These are phyloP conservation scores for Campylomormyrus tamandua DNA, from an alignment of 2,113 vertebrate species.

Conservation along the genomic window DNA sequence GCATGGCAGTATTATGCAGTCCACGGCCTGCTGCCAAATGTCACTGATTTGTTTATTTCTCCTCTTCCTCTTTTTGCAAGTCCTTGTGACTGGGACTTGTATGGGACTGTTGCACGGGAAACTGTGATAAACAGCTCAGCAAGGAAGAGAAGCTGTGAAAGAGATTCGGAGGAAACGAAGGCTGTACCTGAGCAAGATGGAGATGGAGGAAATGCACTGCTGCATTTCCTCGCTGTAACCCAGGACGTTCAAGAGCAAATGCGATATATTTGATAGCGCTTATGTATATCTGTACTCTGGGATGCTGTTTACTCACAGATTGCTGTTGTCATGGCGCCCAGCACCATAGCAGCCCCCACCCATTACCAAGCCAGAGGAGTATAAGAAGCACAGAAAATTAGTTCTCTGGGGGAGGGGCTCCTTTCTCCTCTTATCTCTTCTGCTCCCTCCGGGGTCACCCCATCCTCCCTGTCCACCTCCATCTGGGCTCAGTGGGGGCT, in stretches of 20 bases:
- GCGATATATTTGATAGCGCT: neutral
- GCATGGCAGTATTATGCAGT: neutral
- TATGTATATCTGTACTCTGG: neutral
- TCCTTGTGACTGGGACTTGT: neutral
- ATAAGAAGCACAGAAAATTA: neutral
- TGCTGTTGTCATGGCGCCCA: constrained; percentile 4
- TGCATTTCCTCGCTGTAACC: neutral
- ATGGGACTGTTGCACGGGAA: neutral
- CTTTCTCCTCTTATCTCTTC: neutral
- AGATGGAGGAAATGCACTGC: neutral
- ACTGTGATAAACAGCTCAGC: neutral
- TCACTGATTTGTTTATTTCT: neutral
- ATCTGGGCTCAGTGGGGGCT: neutral
- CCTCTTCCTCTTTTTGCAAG: neutral
- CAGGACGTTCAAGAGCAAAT: neutral
- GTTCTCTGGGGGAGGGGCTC: neutral
- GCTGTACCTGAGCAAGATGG: neutral
- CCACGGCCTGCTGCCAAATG: neutral
- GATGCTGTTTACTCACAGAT: neutral
- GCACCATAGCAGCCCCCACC: neutral
- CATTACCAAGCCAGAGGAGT: neutral
- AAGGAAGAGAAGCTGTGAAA: neutral
- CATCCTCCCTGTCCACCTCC: neutral
- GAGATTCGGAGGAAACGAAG: neutral
- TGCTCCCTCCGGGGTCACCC: neutral